Evolutionary conservation across 2,888 invertebrate species (phyloP), one percentile per base, ranked within the genome.

Genomic region (Zygothrica quintamaculata): DNA sequence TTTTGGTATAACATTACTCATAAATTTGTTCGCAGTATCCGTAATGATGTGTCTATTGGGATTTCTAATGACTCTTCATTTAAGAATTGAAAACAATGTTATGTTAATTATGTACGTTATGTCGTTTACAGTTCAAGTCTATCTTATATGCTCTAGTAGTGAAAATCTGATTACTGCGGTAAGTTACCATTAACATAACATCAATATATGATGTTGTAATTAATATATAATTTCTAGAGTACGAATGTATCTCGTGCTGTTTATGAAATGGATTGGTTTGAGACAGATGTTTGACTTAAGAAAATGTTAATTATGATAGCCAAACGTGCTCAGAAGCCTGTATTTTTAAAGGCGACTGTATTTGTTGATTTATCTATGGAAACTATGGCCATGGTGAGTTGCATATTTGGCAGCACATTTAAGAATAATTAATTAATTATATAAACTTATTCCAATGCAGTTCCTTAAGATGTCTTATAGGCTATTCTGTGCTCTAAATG

Each of bases 371-470:
- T 89, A 7, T 88, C 89, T 0, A 68, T 84, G 59, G 50, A 65
- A 18, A 88, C 87, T 0, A 88, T 89, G 77, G 75, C 79, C 1
- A 77, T 74, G 56, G 88, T 87, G 40, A 44, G 53, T 39, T n/a
- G n/a, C n/a, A n/a, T n/a, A n/a, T n/a, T n/a, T n/a, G 25, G 6
- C n/a, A 29, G 11, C 1, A n/a, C 0, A 3, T 1, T 1, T 9
- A 7, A 1, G 1, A 3, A 0, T 18, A 0, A 1, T 16, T n/a
- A n/a, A 16, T n/a, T 1, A n/a, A 13, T 16, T 16, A 15, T 2
- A 13, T 4, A 5, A 0, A 5, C 25, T 11, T 0, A n/a, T 29
- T 42, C 40, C 3, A 0, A 6, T 33, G 9, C 33, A 88, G 87
- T 81, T 88, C 12, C 22, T 78, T 1, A 73, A 76, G 15, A 67